A percentile compares a stretch with the other conserved stretches of the same genome.
phyloP scores from a whole-genome alignment of 2,888 invertebrate genomes.

The Ceratothoa steindachneri region DNA sequence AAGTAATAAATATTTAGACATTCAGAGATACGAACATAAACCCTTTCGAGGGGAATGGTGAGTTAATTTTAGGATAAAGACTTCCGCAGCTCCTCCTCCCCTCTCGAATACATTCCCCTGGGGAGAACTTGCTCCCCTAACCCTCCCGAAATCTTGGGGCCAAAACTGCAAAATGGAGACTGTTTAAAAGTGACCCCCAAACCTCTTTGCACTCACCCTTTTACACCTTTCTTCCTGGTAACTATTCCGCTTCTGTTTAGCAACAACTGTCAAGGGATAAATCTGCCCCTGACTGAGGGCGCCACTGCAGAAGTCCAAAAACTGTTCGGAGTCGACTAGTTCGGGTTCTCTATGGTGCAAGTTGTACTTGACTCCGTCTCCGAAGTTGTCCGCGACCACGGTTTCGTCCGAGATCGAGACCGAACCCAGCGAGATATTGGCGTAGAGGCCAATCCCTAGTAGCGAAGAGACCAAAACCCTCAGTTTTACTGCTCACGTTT shows the following conservation, averaged over 20 bases:
- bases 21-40: too few species aligned
- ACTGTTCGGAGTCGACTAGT: constrained; percentile 60
- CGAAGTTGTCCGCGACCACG: constrained; percentile 73
- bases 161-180: neutral
- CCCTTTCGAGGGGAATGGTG: too few species aligned
- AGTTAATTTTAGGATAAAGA: too few species aligned
- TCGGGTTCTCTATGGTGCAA: constrained; percentile 68
- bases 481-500: too few species aligned
- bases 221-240: constrained; percentile 68
- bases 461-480: too few species aligned
- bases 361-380: constrained; percentile 71
- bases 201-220: constrained; percentile 63
- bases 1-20: too few species aligned
- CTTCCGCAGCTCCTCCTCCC: too few species aligned
- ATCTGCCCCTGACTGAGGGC: constrained; percentile 79
- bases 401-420: constrained; percentile 72
- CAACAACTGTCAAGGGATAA: constrained; percentile 76
- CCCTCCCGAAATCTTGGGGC: too few species aligned
- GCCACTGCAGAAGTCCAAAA: constrained; percentile 78
- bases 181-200: neutral
- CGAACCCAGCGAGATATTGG: constrained; percentile 81
- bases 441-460: constrained; percentile 79
- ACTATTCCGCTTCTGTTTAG: constrained; percentile 72
- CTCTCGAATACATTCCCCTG: too few species aligned
- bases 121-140: too few species aligned